These are phyloP conservation scores for Oxyruncus cristatus DNA, from an alignment of 2,113 vertebrate species.

Conservation along the genomic window DNA sequence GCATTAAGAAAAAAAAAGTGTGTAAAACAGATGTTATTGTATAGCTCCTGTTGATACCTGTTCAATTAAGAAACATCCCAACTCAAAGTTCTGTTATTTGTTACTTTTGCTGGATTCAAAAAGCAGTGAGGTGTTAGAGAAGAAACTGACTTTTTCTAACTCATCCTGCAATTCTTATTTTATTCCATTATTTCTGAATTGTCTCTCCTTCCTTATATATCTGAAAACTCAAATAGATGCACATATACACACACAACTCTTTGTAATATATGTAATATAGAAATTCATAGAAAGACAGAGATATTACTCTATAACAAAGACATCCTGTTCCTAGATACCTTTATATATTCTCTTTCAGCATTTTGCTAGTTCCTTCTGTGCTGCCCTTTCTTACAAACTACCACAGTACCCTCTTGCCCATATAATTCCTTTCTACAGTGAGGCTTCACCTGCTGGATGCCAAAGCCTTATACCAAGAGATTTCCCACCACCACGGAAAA, in stretches of 20 bases:
- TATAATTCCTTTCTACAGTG: background rate
- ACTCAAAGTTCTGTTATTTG: background rate
- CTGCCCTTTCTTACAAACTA: background rate
- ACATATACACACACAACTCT: background rate
- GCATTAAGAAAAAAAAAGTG: background rate
- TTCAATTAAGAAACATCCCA: background rate
- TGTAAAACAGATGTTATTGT: background rate
- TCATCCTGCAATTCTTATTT: background rate
- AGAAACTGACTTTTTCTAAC: background rate
- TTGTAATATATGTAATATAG: background rate
- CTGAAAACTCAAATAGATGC: background rate
- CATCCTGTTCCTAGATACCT: background rate
- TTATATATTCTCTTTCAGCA: background rate
- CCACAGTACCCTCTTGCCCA: background rate
- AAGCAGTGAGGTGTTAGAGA: background rate
- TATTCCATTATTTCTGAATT: background rate
- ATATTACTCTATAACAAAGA: background rate
- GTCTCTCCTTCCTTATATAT: background rate
- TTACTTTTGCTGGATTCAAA: background rate
- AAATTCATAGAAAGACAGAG: background rate
- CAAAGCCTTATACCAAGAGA: background rate
- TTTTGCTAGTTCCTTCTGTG: background rate
- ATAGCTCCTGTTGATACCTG: background rate
- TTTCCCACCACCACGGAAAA: rapidly evolving
- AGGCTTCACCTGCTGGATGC: background rate